A percentile compares a stretch with the other conserved stretches of the same genome.
phyloP scores from a whole-genome alignment of 2,888 invertebrate species.

The Seladonia tumulorum region DNA sequence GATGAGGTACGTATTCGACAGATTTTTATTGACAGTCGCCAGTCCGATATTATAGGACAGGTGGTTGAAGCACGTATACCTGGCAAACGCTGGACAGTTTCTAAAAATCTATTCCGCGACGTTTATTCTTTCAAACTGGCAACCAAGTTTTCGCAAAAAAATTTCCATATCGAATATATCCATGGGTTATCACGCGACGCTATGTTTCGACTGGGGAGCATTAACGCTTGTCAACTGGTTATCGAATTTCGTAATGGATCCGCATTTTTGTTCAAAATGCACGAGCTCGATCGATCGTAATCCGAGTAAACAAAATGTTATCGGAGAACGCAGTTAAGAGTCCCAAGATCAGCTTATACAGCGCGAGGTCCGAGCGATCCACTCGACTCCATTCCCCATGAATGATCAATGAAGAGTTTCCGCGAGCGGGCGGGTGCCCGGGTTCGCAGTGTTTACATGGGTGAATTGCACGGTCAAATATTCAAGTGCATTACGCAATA shows the following conservation, averaged over 20 bases:
- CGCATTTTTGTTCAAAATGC: background rate
- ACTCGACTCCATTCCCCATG: slow-evolving; percentile 2
- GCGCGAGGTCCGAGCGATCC: background rate
- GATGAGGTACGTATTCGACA: too few species aligned
- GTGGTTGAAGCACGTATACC: too few species aligned
- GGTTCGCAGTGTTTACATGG: background rate
- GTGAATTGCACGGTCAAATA: background rate
- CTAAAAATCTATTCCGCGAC: too few species aligned
- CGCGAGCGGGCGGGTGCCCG: too few species aligned
- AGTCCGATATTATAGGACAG: too few species aligned
- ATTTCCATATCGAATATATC: too few species aligned
- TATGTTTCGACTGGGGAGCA: too few species aligned
- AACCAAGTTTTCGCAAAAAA: too few species aligned
- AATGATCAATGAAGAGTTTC: background rate
- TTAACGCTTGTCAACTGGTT: background rate
- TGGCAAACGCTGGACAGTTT: too few species aligned
- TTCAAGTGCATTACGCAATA: slow-evolving; percentile 31
- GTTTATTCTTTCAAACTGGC: too few species aligned
- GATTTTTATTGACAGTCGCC: too few species aligned
- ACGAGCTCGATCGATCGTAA: background rate
- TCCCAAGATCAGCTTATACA: background rate
- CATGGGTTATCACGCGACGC: too few species aligned
- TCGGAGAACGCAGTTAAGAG: background rate
- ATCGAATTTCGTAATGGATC: background rate
- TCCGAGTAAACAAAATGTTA: background rate